A percentile compares a stretch with the other conserved stretches of the same genome.
These are phyloP conservation scores for Rhopalosiphum nymphaeae DNA, from an alignment of 2,888 invertebrate genomes.

Conservation along the genomic window DNA sequence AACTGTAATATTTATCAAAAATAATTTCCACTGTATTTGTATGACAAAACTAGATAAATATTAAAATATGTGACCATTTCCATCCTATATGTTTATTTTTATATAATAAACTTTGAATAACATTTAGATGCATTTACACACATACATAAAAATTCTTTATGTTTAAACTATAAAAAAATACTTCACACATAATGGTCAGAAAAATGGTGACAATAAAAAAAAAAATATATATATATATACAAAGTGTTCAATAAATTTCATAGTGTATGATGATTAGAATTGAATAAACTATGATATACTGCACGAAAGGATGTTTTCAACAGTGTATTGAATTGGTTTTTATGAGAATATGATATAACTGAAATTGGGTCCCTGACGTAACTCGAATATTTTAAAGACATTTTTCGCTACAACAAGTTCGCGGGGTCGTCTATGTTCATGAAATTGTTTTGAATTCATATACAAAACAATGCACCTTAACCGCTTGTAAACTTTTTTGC, in stretches of 20 bases:
- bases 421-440: not conserved
- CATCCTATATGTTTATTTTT: not conserved
- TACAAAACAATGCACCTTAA: not conserved
- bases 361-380: not conserved
- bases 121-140: not conserved
- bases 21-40: not conserved
- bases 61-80: not conserved
- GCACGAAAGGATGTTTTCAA: constrained; percentile 15
- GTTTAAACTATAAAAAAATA: constrained; percentile 16
- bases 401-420: not conserved
- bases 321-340: constrained; percentile 21
- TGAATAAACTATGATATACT: constrained; percentile 20
- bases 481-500: not conserved
- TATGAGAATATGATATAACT: constrained; percentile 30
- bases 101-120: constrained; percentile 16
- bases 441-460: not conserved
- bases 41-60: not conserved
- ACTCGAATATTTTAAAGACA: not conserved
- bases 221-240: not conserved
- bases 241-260: constrained; percentile 1
- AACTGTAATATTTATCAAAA: not conserved
- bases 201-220: constrained; percentile 2
- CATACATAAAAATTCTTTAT: constrained; percentile 15
- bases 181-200: constrained; percentile 4
- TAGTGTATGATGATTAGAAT: constrained; percentile 30